Conservation (phyloP, 2,113 vertebrate genomes). For the Himantopus leucocephalus region DNA sequence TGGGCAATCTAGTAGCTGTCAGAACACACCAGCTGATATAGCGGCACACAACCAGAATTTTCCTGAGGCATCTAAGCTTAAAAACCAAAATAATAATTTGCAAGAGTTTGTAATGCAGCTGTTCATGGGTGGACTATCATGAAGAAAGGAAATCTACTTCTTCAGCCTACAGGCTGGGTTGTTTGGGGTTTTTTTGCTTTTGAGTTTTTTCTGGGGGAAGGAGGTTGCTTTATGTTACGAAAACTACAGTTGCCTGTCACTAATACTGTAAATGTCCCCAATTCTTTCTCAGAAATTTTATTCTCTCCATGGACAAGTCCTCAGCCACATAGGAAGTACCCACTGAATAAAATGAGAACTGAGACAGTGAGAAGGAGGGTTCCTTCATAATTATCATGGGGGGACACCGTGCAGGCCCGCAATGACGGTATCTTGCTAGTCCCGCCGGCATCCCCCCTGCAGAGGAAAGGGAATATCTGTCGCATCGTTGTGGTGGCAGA, state of each 20-base stretch:
- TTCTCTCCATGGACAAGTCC: neutral
- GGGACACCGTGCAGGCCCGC: neutral
- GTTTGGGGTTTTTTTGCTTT: neutral
- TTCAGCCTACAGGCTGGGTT: neutral
- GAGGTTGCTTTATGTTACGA: neutral
- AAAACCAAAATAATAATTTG: neutral
- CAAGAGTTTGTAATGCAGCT: neutral
- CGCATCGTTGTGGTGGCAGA: accelerated
- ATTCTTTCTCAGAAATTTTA: neutral
- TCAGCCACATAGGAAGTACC: neutral
- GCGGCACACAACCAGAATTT: neutral
- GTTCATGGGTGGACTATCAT: neutral
- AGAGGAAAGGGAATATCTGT: neutral
- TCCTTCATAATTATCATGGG: neutral
- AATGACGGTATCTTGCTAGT: neutral
- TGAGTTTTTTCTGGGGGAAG: accelerated
- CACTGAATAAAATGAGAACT: neutral
- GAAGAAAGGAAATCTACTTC: neutral
- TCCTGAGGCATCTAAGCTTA: neutral
- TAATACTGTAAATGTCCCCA: neutral
- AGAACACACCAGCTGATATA: neutral
- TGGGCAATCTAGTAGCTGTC: neutral
- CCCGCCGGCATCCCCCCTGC: neutral
- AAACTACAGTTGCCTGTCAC: neutral
- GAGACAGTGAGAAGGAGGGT: neutral